phyloP scores from a whole-genome alignment of 2,113 vertebrate genomes.

The Semnornis frantzii region DNA sequence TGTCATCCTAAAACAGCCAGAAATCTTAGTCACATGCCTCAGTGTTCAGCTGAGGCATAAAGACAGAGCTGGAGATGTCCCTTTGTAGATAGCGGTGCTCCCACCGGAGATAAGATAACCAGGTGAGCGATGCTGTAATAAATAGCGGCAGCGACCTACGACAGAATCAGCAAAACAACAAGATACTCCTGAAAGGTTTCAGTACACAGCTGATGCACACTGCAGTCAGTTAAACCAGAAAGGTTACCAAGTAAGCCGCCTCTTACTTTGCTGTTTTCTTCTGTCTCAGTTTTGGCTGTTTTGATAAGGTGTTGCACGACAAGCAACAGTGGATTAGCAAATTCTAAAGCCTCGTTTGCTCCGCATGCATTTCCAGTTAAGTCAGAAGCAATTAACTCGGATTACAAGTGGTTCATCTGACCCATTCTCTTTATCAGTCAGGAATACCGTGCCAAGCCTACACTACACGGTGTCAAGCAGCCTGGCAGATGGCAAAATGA shows the following conservation, averaged over 20 bases:
- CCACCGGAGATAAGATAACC: not conserved
- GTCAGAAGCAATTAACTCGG: not conserved
- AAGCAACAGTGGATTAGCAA: not conserved
- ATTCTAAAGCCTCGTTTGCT: not conserved
- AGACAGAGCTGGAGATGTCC: not conserved
- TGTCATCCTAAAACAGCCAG: not conserved
- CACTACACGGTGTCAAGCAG: not conserved
- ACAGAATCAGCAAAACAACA: not conserved
- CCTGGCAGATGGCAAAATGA: not conserved
- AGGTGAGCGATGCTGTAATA: not conserved
- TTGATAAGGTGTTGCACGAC: not conserved
- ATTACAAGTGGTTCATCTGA: not conserved
- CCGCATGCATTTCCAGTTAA: not conserved
- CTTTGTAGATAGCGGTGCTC: not conserved
- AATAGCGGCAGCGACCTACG: not conserved
- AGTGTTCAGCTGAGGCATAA: not conserved
- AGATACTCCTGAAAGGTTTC: not conserved
- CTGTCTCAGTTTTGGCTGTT: not conserved
- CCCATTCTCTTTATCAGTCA: not conserved
- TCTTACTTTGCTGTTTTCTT: not conserved
- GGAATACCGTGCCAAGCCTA: not conserved
- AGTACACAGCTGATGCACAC: not conserved
- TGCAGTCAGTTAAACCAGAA: not conserved
- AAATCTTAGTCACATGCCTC: not conserved
- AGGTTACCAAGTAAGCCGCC: not conserved